phyloP scores from a whole-genome alignment of 2,797 vertebrate genomes.

The Pogoniulus pusillus region DNA sequence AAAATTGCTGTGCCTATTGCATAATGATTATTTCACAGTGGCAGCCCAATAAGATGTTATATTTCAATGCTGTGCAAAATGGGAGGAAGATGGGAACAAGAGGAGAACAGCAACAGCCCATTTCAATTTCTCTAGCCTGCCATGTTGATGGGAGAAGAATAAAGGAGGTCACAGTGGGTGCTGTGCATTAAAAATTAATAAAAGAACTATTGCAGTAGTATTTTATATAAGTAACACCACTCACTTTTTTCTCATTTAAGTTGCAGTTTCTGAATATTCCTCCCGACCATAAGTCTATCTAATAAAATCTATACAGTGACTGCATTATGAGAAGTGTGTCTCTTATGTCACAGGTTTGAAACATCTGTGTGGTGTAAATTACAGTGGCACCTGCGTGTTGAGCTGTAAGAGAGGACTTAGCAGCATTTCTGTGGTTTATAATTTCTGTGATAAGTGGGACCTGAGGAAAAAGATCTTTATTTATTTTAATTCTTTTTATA shows the following conservation, averaged over 20 bases:
- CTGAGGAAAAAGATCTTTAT: background rate
- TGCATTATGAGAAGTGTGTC: conserved; percentile 62
- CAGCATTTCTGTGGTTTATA: conserved; percentile 51
- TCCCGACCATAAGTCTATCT: conserved; percentile 67
- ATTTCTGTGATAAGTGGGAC: conserved; percentile 16
- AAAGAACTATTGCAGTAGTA: conserved; percentile 82
- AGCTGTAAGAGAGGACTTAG: conserved; percentile 18
- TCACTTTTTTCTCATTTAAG: conserved; percentile 74
- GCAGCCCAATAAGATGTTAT: conserved; percentile 52
- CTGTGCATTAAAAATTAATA: conserved; percentile 86
- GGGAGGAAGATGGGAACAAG: background rate
- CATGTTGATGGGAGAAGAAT: conserved; percentile 75
- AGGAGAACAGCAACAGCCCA: conserved; percentile 57
- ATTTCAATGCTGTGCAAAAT: conserved; percentile 53
- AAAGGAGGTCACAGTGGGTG: conserved; percentile 77
- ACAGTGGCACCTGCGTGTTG: conserved; percentile 24
- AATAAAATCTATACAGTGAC: conserved; percentile 68
- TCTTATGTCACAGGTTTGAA: conserved; percentile 62
- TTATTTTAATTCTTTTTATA: background rate
- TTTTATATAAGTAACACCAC: conserved; percentile 77
- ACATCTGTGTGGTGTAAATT: conserved; percentile 35
- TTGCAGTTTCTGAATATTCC: conserved; percentile 75
- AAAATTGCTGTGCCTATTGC: background rate
- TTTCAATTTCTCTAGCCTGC: conserved; percentile 75
- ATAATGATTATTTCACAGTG: conserved; percentile 42